These are phyloP conservation scores for Drosophila kanapiae DNA, from an alignment of 1,140 invertebrate species.

Conservation along the genomic window DNA sequence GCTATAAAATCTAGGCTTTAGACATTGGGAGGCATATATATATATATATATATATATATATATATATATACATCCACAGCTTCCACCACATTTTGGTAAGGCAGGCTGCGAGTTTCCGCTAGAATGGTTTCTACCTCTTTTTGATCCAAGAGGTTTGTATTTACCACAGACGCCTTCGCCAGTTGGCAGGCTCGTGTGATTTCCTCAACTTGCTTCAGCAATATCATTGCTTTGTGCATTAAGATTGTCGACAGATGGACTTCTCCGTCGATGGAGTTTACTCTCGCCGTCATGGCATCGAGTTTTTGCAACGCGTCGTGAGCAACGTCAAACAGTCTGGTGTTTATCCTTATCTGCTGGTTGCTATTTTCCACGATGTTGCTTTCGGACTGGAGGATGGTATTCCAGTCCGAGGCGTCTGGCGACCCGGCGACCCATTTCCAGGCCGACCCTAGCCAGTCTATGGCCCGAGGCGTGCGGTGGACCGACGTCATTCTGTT, in stretches of 20 bases:
- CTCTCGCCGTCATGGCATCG: too few relatives aligned
- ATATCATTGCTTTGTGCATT: not conserved
- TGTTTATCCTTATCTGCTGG: too few relatives aligned
- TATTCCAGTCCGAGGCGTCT: conserved; percentile 19
- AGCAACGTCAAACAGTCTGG: too few relatives aligned
- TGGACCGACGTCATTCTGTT: not conserved
- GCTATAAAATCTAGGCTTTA: too few relatives aligned
- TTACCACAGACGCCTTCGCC: conserved; percentile 9
- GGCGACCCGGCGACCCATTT: too few relatives aligned
- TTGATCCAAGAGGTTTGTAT: conserved; percentile 4
- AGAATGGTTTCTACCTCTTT: not conserved
- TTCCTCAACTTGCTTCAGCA: not conserved
- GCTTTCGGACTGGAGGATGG: conserved; percentile 9
- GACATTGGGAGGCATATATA: too few relatives aligned
- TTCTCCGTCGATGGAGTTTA: too few relatives aligned
- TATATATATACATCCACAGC: too few relatives aligned
- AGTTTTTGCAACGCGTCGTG: too few relatives aligned
- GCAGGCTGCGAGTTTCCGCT: not conserved
- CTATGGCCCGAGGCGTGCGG: not conserved
- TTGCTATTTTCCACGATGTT: too few relatives aligned
- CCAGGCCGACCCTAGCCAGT: not conserved
- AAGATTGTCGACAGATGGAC: too few relatives aligned
- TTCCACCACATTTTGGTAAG: conserved; percentile 22
- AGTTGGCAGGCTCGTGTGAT: conserved; percentile 12
- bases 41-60: too few relatives aligned